Evolutionary conservation across 2,888 invertebrate genomes (phyloP).

Genomic region (Thelaira solivaga): DNA sequence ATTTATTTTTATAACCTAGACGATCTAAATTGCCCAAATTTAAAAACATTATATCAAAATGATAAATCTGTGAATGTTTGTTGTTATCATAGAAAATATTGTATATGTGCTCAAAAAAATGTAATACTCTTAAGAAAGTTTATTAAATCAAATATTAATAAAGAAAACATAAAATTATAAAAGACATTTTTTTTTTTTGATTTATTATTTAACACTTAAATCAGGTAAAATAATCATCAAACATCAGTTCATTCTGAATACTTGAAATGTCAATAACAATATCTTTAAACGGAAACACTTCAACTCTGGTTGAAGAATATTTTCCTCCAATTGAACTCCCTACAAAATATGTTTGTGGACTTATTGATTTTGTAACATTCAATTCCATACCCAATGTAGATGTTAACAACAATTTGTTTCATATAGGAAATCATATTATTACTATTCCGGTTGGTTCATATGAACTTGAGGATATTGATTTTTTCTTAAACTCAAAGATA

Average conservation of each 20-base stretch:
- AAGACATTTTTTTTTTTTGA: too few species aligned
- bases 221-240: too few species aligned
- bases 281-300: not conserved
- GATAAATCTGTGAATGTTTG: not conserved
- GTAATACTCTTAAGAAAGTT: not conserved
- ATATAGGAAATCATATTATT: not conserved
- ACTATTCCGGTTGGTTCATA: too few species aligned
- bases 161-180: not conserved
- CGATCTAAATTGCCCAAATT: not conserved
- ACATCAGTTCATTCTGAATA: too few species aligned
- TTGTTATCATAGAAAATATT: too few species aligned
- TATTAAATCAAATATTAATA: too few species aligned
- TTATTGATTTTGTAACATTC: not conserved
- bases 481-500: too few species aligned
- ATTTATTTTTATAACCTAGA: not conserved
- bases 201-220: too few species aligned
- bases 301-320: not conserved
- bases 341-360: too few species aligned
- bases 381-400: not conserved
- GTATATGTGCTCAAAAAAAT: not conserved
- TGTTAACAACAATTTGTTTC: not conserved
- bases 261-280: too few species aligned
- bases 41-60: not conserved
- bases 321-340: too few species aligned
- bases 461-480: not conserved